Conservation (phyloP, 2,888 invertebrate species). For the Thera britannica region DNA sequence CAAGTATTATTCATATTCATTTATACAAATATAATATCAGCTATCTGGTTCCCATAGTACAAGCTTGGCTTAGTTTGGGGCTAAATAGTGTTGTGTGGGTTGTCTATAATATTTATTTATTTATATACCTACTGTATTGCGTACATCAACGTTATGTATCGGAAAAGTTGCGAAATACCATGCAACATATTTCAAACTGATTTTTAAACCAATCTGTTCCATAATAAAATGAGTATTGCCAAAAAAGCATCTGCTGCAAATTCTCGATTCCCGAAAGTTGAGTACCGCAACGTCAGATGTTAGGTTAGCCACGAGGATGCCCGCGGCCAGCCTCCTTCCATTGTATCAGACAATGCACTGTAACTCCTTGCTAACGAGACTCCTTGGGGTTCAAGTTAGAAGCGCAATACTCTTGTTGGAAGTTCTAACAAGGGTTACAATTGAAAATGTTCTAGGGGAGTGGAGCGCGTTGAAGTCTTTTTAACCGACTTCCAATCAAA, state of each 20-base stretch:
- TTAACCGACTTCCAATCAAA: no score
- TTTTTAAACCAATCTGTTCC: neutral
- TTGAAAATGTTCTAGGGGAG: no score
- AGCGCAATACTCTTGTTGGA: constrained; percentile 13
- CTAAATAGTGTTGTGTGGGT: no score
- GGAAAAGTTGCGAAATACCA: neutral
- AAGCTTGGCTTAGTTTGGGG: no score
- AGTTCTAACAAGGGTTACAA: no score
- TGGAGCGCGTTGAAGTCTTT: no score
- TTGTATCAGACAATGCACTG: constrained; percentile 79
- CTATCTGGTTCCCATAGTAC: no score
- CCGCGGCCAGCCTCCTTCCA: constrained; percentile 69
- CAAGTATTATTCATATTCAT: no score
- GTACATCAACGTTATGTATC: no score
- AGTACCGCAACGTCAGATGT: constrained; percentile 47
- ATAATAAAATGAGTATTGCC: neutral
- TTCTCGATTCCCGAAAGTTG: constrained; percentile 31
- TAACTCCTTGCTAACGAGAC: constrained; percentile 81
- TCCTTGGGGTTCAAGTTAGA: constrained; percentile 43
- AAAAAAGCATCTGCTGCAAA: constrained; percentile 25
- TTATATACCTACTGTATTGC: no score
- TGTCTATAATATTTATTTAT: no score
- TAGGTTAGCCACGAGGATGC: constrained; percentile 70
- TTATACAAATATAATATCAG: no score
- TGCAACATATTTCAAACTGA: neutral